A percentile compares a stretch with the other conserved stretches of the same genome.
Evolutionary conservation across 92 coral and sea anemone species (phyloP).

Genomic region (Zoanthus solanderi): DNA sequence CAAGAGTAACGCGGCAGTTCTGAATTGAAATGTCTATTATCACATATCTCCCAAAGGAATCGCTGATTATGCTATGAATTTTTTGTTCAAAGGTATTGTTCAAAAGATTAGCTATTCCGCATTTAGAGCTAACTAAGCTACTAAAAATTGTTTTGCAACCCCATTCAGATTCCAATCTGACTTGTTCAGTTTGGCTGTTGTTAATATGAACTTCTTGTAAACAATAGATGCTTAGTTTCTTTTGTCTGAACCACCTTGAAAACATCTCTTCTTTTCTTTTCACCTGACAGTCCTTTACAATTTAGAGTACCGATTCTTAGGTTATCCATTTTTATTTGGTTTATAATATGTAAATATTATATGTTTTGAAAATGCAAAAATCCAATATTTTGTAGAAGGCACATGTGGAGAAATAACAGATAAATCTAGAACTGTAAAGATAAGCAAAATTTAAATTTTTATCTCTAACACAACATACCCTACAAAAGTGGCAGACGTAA

Average conservation of each 20-base stretch:
- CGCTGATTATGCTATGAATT: neutral
- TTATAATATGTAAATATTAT: neutral
- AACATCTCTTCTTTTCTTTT: neutral
- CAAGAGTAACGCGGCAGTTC: neutral
- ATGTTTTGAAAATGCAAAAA: neutral
- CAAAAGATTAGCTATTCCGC: neutral
- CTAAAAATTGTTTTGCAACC: conserved; percentile 13
- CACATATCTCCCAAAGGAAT: neutral
- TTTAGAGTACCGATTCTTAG: too few species aligned
- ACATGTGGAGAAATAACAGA: conserved; percentile 5
- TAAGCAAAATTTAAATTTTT: neutral
- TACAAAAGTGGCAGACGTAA: neutral
- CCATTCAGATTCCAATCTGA: conserved; percentile 10
- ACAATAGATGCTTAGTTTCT: conserved; percentile 18
- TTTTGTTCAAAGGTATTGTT: conserved; percentile 14
- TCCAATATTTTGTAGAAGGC: neutral
- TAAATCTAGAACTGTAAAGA: neutral
- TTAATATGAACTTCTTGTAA: conserved; percentile 28
- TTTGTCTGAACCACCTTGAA: neutral
- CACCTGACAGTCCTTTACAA: neutral
- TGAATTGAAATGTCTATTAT: conserved; percentile 7
- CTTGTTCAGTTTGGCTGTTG: neutral
- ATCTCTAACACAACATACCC: neutral
- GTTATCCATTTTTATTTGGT: neutral
- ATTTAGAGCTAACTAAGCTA: conserved; percentile 5